These are phyloP conservation scores for Odocoileus hemionus DNA, from an alignment of 2,113 vertebrate genomes.

Conservation along the genomic window DNA sequence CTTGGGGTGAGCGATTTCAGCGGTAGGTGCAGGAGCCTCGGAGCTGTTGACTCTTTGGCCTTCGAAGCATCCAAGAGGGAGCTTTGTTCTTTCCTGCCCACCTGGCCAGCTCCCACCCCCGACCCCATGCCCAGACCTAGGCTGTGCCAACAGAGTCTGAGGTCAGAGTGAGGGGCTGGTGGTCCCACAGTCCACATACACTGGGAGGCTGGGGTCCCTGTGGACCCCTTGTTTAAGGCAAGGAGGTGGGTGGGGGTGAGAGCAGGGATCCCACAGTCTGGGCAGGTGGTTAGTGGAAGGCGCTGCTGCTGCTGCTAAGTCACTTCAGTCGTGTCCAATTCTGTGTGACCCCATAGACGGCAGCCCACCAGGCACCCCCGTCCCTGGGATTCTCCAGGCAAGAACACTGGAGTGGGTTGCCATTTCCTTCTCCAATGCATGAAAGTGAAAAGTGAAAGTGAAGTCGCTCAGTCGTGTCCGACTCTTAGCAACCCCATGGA, in stretches of 20 bases:
- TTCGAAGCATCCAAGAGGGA: neutral
- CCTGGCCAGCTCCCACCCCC: fast-evolving
- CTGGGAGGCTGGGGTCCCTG: neutral
- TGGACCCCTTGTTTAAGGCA: neutral
- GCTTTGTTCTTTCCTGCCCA: neutral
- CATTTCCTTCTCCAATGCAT: no score
- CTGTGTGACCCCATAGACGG: no score
- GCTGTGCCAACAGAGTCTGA: neutral
- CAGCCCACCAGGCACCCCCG: no score
- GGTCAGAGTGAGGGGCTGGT: neutral
- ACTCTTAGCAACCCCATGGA: no score
- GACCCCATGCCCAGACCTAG: neutral
- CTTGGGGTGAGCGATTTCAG: neutral
- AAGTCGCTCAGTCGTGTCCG: no score
- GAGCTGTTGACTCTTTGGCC: neutral
- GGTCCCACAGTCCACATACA: neutral
- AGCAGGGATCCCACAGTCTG: neutral
- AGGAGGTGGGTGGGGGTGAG: neutral
- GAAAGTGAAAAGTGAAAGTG: no score
- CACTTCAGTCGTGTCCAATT: no score
- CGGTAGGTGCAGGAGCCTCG: neutral
- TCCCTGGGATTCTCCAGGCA: no score
- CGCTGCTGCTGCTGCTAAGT: no score
- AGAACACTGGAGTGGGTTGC: no score
- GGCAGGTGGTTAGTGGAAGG: neutral